Conservation (phyloP, 1,140 invertebrate species). For the Drosophila kurseongensis region DNA sequence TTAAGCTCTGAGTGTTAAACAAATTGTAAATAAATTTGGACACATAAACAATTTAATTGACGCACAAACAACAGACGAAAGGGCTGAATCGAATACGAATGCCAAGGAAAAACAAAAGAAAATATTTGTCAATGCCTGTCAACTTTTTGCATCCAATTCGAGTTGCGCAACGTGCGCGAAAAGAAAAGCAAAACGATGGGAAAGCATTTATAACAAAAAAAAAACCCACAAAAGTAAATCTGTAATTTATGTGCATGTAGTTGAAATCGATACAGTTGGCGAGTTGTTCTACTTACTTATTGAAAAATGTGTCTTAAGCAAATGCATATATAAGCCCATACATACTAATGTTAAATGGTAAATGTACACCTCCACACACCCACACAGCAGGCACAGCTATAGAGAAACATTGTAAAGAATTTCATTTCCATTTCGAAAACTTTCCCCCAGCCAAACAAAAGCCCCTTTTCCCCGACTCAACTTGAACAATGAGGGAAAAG, state of each 20-base stretch:
- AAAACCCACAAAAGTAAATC: slow-evolving; percentile 18
- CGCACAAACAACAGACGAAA: slow-evolving; percentile 29
- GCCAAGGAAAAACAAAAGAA: neutral
- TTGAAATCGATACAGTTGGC: slow-evolving; percentile 47
- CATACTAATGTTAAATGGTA: slow-evolving; percentile 34
- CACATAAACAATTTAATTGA: slow-evolving; percentile 69
- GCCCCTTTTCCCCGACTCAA: slow-evolving; percentile 7
- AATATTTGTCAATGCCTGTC: slow-evolving; percentile 38
- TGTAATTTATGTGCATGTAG: slow-evolving; percentile 44
- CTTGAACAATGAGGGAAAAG: slow-evolving; percentile 4
- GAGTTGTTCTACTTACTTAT: slow-evolving; percentile 71
- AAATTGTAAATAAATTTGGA: slow-evolving; percentile 68
- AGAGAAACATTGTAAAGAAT: slow-evolving; percentile 32
- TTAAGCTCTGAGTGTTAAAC: slow-evolving; percentile 75
- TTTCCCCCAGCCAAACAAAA: slow-evolving; percentile 15
- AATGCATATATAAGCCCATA: slow-evolving; percentile 38
- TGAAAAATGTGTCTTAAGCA: slow-evolving; percentile 76
- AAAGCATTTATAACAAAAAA: slow-evolving; percentile 13
- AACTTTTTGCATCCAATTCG: slow-evolving; percentile 27
- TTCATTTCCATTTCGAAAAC: slow-evolving; percentile 25
- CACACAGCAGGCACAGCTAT: slow-evolving; percentile 21
- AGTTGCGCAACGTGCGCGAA: slow-evolving; percentile 11
- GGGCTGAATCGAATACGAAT: neutral
- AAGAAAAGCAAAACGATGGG: slow-evolving; percentile 5
- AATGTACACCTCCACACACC: slow-evolving; percentile 13